A percentile compares a stretch with the other conserved stretches of the same genome.
These are phyloP conservation scores for Nicator chloris DNA, from an alignment of 2,113 vertebrate species.

Conservation along the genomic window DNA sequence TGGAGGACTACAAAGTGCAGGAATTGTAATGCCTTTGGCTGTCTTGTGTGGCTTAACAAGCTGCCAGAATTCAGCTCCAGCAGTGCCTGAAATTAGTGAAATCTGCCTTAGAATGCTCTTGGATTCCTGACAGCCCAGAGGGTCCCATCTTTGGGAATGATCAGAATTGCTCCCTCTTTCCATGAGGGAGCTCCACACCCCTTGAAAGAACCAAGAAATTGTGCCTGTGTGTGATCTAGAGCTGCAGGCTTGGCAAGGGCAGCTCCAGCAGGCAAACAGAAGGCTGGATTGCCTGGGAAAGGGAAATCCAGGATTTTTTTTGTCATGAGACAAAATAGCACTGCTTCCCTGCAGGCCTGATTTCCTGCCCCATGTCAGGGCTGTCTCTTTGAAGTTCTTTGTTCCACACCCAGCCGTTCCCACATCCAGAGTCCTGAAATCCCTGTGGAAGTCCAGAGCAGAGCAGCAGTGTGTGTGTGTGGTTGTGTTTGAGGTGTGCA, in stretches of 20 bases:
- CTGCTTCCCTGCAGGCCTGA: neutral
- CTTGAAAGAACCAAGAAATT: neutral
- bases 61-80: neutral
- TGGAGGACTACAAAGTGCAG: neutral
- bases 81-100: neutral
- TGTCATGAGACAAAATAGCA: neutral
- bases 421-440: neutral
- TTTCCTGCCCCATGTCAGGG: neutral
- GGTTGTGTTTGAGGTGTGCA: neutral
- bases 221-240: neutral
- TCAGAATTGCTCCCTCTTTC: neutral
- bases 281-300: neutral
- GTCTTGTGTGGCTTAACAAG: neutral
- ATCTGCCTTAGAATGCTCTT: neutral
- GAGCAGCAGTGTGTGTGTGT: neutral
- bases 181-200: neutral
- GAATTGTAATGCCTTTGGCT: neutral
- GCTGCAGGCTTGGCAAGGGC: neutral
- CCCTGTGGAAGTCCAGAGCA: neutral
- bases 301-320: neutral
- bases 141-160: neutral
- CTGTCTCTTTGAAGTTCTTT: neutral
- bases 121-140: neutral
- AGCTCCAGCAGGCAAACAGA: neutral
- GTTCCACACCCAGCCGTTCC: neutral